Evolutionary conservation across 2,888 invertebrate genomes (phyloP).

Genomic region (Andrena praecox): DNA sequence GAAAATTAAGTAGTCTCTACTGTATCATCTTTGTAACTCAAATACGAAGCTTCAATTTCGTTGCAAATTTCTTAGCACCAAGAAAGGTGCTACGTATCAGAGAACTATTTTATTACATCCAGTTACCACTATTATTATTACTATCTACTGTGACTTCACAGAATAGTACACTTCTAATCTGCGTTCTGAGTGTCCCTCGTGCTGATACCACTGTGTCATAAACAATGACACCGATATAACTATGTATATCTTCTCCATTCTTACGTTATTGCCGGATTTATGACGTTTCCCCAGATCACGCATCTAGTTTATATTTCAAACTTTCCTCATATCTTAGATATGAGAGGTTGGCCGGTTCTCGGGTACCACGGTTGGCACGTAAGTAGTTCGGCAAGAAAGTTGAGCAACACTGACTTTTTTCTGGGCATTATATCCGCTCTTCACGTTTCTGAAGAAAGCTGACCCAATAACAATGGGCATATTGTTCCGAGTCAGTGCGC

Average conservation of each 20-base stretch:
- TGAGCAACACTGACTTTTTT: constrained; percentile 5
- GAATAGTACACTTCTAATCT: background rate
- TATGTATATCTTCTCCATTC: constrained; percentile 11
- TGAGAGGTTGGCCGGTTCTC: constrained; percentile 24
- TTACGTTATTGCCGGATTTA: constrained; percentile 11
- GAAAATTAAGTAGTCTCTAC: no score
- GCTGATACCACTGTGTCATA: background rate
- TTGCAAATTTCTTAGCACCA: background rate
- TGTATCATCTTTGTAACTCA: background rate
- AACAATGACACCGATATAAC: constrained; percentile 23
- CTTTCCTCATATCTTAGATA: constrained; percentile 28
- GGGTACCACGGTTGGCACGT: background rate
- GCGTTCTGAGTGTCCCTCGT: background rate
- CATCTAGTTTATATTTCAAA: constrained; percentile 23
- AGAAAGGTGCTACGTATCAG: background rate
- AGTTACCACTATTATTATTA: background rate
- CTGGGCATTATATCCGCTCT: constrained; percentile 17
- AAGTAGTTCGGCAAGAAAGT: background rate
- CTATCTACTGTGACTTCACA: background rate
- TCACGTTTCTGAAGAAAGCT: constrained; percentile 9
- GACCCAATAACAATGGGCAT: constrained; percentile 37
- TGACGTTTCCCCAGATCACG: constrained; percentile 8
- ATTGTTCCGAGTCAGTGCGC: constrained; percentile 36
- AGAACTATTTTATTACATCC: background rate
- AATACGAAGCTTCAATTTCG: no score